Evolutionary conservation across 2,888 invertebrate genomes (phyloP).

Genomic region (Dynastes hyllus): DNA sequence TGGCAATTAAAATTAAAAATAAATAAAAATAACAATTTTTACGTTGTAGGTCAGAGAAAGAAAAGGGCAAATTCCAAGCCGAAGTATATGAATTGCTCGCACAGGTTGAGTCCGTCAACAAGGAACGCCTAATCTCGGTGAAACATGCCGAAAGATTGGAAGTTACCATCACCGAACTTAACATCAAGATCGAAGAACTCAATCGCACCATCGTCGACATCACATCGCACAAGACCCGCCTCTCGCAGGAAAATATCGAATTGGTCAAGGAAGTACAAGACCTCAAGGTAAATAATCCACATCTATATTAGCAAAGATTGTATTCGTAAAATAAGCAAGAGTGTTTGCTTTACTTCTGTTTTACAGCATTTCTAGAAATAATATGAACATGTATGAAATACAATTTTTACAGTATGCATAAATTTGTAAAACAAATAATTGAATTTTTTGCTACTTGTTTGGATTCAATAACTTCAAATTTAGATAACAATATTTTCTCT

Average conservation of each 20-base stretch:
- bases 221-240: conserved; percentile 95
- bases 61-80: conserved; percentile 97
- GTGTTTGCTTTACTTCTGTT: too few relatives aligned
- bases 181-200: conserved; percentile 96
- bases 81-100: conserved; percentile 98
- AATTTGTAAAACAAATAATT: too few relatives aligned
- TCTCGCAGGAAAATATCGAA: conserved; percentile 96
- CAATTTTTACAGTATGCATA: too few relatives aligned
- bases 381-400: too few relatives aligned
- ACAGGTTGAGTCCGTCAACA: conserved; percentile 94
- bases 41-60: conserved; percentile 92
- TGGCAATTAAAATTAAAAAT: too few relatives aligned
- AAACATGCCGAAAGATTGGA: conserved; percentile 95
- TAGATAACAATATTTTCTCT: too few relatives aligned
- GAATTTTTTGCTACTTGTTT: too few relatives aligned
- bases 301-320: too few relatives aligned
- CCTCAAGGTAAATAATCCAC: conserved; percentile 79
- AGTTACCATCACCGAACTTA: conserved; percentile 91
- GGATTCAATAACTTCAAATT: too few relatives aligned
- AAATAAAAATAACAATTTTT: too few relatives aligned
- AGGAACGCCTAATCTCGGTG: conserved; percentile 88
- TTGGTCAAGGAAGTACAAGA: conserved; percentile 97
- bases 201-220: conserved; percentile 98
- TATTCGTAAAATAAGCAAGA: not conserved
- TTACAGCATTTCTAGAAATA: too few relatives aligned